Conservation (phyloP, 1,140 invertebrate species). For the Trinorchestia longiramus region DNA sequence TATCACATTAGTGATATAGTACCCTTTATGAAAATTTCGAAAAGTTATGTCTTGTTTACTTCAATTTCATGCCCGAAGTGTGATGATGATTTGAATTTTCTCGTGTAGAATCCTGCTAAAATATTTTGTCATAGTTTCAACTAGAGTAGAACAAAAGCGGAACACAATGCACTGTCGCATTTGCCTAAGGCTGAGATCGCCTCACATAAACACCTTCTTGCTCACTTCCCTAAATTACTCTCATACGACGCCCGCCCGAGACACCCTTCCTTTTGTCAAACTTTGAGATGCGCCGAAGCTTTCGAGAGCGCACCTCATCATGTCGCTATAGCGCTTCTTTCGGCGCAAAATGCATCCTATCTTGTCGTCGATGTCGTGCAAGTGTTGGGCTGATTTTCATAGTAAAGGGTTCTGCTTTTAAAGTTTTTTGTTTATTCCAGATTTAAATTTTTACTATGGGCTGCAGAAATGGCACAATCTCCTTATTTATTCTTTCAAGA, state of each 20-base stretch:
- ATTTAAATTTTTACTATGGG: no score
- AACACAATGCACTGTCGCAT: slow-evolving; percentile 14
- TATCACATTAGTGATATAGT: background rate
- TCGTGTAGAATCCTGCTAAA: background rate
- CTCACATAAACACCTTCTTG: background rate
- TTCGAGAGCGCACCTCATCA: slow-evolving; percentile 8
- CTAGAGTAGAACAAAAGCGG: background rate
- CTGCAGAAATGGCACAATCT: no score
- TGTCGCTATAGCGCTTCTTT: background rate
- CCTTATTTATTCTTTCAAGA: background rate
- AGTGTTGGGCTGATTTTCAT: background rate
- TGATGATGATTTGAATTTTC: background rate
- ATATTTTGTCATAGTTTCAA: background rate
- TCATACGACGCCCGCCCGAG: background rate
- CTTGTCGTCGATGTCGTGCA: background rate
- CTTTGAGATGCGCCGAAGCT: background rate
- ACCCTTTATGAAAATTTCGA: background rate
- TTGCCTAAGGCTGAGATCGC: background rate
- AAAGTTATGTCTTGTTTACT: background rate
- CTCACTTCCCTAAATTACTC: slow-evolving; percentile 40
- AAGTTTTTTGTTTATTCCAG: no score
- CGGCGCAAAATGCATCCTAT: slow-evolving; percentile 37
- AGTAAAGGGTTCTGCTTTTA: background rate
- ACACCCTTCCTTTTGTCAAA: slow-evolving; percentile 37
- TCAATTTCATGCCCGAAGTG: background rate